A percentile compares a stretch with the other conserved stretches of the same genome.
Evolutionary conservation across 1,140 invertebrate species (phyloP).

Genomic region (Drosophila burlai): DNA sequence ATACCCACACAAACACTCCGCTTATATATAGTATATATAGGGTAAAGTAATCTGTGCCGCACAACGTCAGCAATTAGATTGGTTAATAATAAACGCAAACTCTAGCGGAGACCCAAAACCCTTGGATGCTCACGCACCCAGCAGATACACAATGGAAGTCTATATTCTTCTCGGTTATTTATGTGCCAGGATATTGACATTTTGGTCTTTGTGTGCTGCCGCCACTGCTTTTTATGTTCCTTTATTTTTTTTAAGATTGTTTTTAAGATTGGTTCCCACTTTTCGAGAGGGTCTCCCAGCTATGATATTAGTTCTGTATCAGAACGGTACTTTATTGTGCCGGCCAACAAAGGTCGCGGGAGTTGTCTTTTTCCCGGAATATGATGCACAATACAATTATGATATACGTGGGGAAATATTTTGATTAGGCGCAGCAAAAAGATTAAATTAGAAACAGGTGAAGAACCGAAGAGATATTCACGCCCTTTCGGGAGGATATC

Average conservation of each 20-base stretch:
- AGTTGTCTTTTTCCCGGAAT: slow-evolving; percentile 43
- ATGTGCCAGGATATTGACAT: slow-evolving; percentile 76
- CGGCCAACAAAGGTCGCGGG: slow-evolving; percentile 40
- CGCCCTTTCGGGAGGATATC: slow-evolving; percentile 1
- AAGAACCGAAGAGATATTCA: neutral
- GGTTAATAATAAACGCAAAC: slow-evolving; percentile 41
- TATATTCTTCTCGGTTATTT: slow-evolving; percentile 68
- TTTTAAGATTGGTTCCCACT: slow-evolving; percentile 19
- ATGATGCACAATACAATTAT: slow-evolving; percentile 49
- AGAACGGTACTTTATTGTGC: slow-evolving; percentile 72
- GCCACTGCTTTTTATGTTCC: slow-evolving; percentile 58
- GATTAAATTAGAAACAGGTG: slow-evolving; percentile 16
- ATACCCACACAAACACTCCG: slow-evolving; percentile 20
- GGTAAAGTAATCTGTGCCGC: slow-evolving; percentile 60
- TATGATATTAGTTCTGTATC: slow-evolving; percentile 45
- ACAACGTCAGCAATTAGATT: slow-evolving; percentile 67
- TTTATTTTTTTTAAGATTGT: slow-evolving; percentile 12
- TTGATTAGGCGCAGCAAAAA: slow-evolving; percentile 40
- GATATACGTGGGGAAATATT: slow-evolving; percentile 76
- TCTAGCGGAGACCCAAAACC: slow-evolving; percentile 19
- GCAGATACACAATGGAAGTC: slow-evolving; percentile 48
- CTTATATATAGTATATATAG: slow-evolving; percentile 1
- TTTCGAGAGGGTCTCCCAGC: slow-evolving; percentile 24
- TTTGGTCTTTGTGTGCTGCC: slow-evolving; percentile 53
- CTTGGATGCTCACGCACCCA: slow-evolving; percentile 27